A percentile compares a stretch with the other conserved stretches of the same genome.
These are phyloP conservation scores for Mycetomoellerius zeteki DNA, from an alignment of 1,140 invertebrate genomes.

Conservation along the genomic window DNA sequence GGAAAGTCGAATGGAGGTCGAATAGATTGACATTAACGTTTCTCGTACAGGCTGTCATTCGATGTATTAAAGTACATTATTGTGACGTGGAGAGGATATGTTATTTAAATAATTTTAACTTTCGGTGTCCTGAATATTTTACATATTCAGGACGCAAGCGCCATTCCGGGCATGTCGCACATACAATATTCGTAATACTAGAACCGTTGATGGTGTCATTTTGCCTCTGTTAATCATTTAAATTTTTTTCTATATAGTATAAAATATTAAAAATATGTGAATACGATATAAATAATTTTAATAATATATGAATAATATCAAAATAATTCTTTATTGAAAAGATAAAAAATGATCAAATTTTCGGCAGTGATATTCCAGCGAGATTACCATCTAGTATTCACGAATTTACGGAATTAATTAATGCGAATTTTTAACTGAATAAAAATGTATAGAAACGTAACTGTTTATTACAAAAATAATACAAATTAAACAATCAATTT, in stretches of 20 bases:
- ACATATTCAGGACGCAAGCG: not conserved
- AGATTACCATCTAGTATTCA: not conserved
- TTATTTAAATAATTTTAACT: conserved; percentile 27
- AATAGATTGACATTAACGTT: not conserved
- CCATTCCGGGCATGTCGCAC: not conserved
- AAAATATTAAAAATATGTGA: no score
- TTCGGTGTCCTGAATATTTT: not conserved
- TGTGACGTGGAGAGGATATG: not conserved
- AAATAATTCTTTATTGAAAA: no score
- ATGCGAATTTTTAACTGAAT: not conserved
- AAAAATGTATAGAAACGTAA: not conserved
- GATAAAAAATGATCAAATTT: no score
- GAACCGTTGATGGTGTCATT: no score
- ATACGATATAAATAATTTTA: no score
- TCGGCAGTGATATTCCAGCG: no score
- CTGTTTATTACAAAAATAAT: not conserved
- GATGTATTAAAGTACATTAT: conserved; percentile 5
- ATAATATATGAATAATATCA: no score
- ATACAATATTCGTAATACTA: not conserved
- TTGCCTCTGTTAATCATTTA: no score
- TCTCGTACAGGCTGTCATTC: not conserved
- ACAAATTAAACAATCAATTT: not conserved
- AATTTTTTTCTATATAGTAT: no score
- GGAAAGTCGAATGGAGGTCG: not conserved
- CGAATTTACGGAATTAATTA: not conserved